phyloP scores from a whole-genome alignment of 2,888 invertebrate genomes.

The Esperia sulphurella region DNA sequence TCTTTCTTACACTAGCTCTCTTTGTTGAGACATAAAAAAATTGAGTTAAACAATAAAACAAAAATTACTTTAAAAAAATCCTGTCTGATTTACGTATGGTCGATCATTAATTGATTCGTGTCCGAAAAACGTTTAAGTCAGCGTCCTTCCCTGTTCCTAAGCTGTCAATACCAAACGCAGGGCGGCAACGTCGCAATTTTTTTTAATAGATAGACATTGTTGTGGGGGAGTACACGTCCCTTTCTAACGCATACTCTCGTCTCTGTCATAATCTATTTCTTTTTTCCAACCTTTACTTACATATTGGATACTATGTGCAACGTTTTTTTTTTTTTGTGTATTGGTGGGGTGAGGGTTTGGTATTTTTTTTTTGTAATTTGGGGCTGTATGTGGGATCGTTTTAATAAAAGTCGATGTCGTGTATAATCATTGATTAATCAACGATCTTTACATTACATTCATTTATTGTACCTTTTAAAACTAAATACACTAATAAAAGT shows the following conservation, averaged over 20 bases:
- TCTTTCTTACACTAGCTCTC: no score
- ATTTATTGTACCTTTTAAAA: no score
- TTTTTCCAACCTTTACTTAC: slow-evolving; percentile 19
- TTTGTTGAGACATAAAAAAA: no score
- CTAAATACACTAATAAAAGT: no score
- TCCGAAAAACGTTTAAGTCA: slow-evolving; percentile 3
- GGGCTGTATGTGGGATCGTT: slow-evolving; percentile 3
- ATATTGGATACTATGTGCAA: slow-evolving; percentile 10
- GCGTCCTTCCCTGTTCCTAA: not conserved
- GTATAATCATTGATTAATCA: no score
- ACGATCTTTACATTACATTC: no score
- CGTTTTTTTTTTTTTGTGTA: slow-evolving; percentile 1
- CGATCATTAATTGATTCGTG: not conserved
- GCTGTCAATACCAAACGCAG: slow-evolving; percentile 1
- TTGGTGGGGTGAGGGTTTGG: not conserved
- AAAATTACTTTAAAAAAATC: not conserved
- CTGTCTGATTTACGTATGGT: no score
- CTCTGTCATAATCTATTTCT: slow-evolving; percentile 29
- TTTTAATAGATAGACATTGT: slow-evolving; percentile 20
- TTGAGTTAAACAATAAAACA: not conserved
- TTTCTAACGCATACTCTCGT: slow-evolving; percentile 19
- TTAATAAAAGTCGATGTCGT: not conserved
- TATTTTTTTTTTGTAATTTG: not conserved
- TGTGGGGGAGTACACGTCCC: slow-evolving; percentile 30
- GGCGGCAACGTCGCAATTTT: slow-evolving; percentile 17